A percentile compares a stretch with the other conserved stretches of the same genome.
phyloP scores from a whole-genome alignment of 1,140 invertebrate species.

The Neomicropteryx cornuta region DNA sequence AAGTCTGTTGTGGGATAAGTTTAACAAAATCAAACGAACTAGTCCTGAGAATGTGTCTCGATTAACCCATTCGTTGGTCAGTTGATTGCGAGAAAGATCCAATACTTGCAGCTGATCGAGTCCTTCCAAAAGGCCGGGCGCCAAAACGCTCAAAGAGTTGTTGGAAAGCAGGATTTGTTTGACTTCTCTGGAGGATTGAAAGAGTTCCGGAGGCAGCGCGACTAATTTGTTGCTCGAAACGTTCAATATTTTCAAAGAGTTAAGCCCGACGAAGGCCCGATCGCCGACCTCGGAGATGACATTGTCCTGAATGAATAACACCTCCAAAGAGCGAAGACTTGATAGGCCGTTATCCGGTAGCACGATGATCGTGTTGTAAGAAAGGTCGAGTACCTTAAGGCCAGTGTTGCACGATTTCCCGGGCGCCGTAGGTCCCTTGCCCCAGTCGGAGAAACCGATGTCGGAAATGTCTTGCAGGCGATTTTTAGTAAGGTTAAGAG shows the following conservation, averaged over 20 bases:
- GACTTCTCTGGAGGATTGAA: conserved; percentile 58
- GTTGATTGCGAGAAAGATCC: conserved; percentile 65
- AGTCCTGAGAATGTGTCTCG: conserved; percentile 67
- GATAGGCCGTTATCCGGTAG: conserved; percentile 60
- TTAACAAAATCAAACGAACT: conserved; percentile 62
- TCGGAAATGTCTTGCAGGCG: conserved; percentile 63
- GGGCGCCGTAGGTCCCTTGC: conserved; percentile 47
- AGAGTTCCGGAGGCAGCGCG: conserved; percentile 65
- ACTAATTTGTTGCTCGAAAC: conserved; percentile 67
- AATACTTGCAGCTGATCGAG: conserved; percentile 65
- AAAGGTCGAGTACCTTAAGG: conserved; percentile 62
- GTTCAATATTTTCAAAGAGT: conserved; percentile 56
- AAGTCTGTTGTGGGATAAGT: conserved; percentile 63
- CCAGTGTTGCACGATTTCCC: conserved; percentile 51
- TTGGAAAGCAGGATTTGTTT: conserved; percentile 67
- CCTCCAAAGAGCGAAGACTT: conserved; percentile 52
- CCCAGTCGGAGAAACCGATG: conserved; percentile 61
- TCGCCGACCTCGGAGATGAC: conserved; percentile 61
- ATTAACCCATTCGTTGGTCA: conserved; percentile 70
- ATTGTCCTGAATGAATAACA: conserved; percentile 62
- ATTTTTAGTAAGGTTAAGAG: conserved; percentile 68
- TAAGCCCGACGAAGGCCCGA: conserved; percentile 58
- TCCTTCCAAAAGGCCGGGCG: conserved; percentile 64
- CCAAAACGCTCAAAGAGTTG: conserved; percentile 67
- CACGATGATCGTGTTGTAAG: conserved; percentile 56